Conservation (phyloP, 2,113 vertebrate genomes). For the Corythornis madagascariensis region DNA sequence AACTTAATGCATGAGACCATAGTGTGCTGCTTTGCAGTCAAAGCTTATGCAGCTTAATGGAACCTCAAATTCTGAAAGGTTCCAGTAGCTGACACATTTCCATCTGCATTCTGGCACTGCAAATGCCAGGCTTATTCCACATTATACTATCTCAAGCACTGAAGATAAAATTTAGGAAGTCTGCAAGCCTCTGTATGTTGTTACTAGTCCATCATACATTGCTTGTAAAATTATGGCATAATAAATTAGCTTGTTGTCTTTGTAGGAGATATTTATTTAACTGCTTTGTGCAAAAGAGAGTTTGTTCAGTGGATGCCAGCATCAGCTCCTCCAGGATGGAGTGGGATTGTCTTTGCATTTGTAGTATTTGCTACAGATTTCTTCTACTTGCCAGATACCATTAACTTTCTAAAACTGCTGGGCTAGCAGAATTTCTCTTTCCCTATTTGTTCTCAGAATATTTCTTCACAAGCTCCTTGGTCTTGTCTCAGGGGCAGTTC, state of each 20-base stretch:
- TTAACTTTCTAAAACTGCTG: not conserved
- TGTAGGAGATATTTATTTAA: not conserved
- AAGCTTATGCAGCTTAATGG: not conserved
- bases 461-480: not conserved
- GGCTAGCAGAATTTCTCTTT: not conserved
- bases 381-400: not conserved
- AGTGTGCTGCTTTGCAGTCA: not conserved
- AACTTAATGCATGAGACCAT: not conserved
- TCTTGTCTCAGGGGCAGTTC: not conserved
- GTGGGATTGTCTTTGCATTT: not conserved
- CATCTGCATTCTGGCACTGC: not conserved
- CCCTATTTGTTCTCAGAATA: not conserved
- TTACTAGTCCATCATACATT: not conserved
- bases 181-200: not conserved
- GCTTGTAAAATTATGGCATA: not conserved
- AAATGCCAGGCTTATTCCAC: not conserved
- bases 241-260: not conserved
- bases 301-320: not conserved
- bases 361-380: not conserved
- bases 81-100: not conserved
- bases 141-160: not conserved
- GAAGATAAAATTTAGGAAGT: not conserved
- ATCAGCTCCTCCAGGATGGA: not conserved
- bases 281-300: not conserved
- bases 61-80: not conserved